Evolutionary conservation across 2,113 vertebrate species (phyloP).

Genomic region (Paraplagusia blochii): DNA sequence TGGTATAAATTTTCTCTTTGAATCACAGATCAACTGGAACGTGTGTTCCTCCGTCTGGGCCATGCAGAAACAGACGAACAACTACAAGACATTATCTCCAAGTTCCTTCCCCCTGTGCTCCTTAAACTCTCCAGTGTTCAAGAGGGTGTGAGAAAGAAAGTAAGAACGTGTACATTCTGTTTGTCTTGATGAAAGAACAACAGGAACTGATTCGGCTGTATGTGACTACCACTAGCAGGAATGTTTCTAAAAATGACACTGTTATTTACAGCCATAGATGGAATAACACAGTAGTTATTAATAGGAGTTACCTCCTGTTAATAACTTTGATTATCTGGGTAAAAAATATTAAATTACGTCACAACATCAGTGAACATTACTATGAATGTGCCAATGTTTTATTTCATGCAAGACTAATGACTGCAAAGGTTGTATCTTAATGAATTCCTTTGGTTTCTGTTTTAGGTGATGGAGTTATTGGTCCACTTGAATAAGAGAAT

Average conservation of each 20-base stretch:
- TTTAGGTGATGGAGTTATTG: constrained; percentile 96
- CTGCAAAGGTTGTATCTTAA: not conserved
- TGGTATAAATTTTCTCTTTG: constrained; percentile 12
- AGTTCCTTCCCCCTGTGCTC: constrained; percentile 95
- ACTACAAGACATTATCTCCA: constrained; percentile 96
- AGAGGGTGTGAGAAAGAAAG: constrained; percentile 98
- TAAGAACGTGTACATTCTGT: constrained; percentile 63
- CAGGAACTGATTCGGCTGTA: too few species aligned
- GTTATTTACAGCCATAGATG: too few species aligned
- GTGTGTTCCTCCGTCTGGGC: constrained; percentile 95
- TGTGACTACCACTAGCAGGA: too few species aligned
- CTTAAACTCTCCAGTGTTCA: constrained; percentile 97
- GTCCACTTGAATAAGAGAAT: constrained; percentile 98
- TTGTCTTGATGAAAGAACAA: constrained; percentile 4
- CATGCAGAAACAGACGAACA: constrained; percentile 98
- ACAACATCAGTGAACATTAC: too few species aligned
- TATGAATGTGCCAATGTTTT: too few species aligned
- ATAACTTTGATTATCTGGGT: too few species aligned
- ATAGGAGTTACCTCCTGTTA: too few species aligned
- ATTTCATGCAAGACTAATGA: not conserved
- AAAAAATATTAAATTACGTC: too few species aligned
- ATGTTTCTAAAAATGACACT: too few species aligned
- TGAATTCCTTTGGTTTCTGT: not conserved
- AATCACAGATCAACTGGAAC: constrained; percentile 91
- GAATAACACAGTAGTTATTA: too few species aligned